Evolutionary conservation across 2,113 vertebrate species (phyloP), one percentile per base, ranked within the genome.

Genomic region (Nothocercus julius): DNA sequence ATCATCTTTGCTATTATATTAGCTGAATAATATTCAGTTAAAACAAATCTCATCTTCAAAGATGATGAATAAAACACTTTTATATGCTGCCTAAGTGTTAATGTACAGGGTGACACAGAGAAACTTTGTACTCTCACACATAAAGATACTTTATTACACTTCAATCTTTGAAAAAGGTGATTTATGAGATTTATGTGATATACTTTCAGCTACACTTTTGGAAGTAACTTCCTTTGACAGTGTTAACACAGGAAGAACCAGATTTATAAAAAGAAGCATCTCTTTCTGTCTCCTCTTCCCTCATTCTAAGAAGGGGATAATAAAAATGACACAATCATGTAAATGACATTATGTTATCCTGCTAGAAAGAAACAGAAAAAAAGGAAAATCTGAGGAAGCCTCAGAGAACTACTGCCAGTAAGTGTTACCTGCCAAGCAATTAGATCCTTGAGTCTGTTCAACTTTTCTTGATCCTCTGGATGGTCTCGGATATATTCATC

Each of bases 361-460:
- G 42, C 32, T 62, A 67, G 56, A 82, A 70, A 73, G 70, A n/a
- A 82, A 47, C 6, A 42, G 32, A 25, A 62, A 28, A 70, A 70
- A 85, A 87, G 20, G 22, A 75, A 45, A 6, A 30, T 5, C 47
- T 69, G 45, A 30, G 54, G 42, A 85, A 83, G 28, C 20, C 53
- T 49, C 32, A 38, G 79, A 32, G 75, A 59, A 51, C 8, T 30
- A 51, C 34, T 78, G 3, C 40, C 69, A 56, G 51, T 40, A 74
- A 54, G 63, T 69, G n/a, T 91, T 97, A 99, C 99, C 99, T 99
- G 99, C 99, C 99, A 99, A 3, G 99, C 99, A 59, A 99, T 99
- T 95, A 99, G 98, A 93, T 99, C 99, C 97, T 99, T 99, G 89
- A 99, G 98, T 75, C 97, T 98, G 24, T 96, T 92, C 85, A 99